Evolutionary conservation across 92 coral and sea anemone species (phyloP).

Genomic region (Epizoanthus scotinus): DNA sequence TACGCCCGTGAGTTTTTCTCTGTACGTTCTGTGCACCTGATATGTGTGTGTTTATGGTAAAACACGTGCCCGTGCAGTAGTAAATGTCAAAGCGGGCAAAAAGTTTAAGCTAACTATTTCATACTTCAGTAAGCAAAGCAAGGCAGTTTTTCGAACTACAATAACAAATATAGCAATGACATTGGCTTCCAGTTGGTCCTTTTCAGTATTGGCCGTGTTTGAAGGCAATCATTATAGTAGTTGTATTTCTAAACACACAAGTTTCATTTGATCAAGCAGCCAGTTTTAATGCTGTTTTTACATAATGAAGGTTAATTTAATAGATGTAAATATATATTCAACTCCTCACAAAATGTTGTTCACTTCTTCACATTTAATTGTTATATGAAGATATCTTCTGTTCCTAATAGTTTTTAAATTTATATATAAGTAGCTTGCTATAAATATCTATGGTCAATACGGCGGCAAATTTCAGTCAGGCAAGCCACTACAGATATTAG

Average conservation of each 20-base stretch:
- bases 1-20: slow-evolving; percentile 12
- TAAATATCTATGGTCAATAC: background rate
- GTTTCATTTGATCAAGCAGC: background rate
- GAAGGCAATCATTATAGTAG: background rate
- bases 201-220: no score
- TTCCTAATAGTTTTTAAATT: background rate
- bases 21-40: background rate
- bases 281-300: background rate
- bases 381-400: background rate
- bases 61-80: background rate
- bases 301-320: background rate
- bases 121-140: no score
- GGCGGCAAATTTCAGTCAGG: no score
- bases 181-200: no score
- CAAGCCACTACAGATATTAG: no score
- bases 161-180: no score
- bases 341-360: background rate
- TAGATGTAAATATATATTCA: background rate
- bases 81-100: background rate
- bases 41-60: background rate
- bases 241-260: background rate
- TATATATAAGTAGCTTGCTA: background rate
- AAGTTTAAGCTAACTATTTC: no score
- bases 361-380: background rate
- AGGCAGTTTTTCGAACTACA: no score